phyloP scores from a whole-genome alignment of 2,113 vertebrate species.

The Pterocles gutturalis region DNA sequence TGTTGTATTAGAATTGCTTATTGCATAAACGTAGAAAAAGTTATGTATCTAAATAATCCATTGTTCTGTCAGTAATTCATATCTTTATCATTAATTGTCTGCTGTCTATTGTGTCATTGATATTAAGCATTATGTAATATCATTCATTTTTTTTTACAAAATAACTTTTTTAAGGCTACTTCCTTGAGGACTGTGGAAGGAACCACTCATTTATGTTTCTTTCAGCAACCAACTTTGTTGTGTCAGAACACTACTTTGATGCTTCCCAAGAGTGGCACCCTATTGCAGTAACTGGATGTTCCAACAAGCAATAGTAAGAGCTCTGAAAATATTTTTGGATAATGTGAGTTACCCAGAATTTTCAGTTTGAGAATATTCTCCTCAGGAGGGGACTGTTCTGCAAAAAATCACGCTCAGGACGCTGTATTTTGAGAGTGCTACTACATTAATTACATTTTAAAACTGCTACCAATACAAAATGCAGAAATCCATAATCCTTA shows the following conservation, averaged over 20 bases:
- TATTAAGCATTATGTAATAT: background rate
- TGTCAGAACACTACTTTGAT: background rate
- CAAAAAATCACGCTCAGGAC: background rate
- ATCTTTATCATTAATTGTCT: background rate
- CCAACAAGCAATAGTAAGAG: background rate
- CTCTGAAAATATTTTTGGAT: background rate
- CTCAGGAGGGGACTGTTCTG: slow-evolving; percentile 12
- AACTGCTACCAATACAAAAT: background rate
- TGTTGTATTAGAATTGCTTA: background rate
- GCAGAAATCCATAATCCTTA: slow-evolving; percentile 31
- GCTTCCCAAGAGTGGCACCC: background rate
- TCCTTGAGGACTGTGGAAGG: background rate
- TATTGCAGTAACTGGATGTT: background rate
- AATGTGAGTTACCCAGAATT: background rate
- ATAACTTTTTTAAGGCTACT: background rate
- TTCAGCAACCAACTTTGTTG: background rate
- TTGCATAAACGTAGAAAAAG: background rate
- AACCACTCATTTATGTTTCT: background rate
- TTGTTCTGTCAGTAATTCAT: background rate
- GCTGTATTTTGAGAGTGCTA: background rate
- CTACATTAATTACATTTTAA: background rate
- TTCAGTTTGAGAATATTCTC: background rate
- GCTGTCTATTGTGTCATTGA: background rate
- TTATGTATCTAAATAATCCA: background rate
- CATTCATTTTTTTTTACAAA: background rate